These are phyloP conservation scores for Tragelaphus strepsiceros DNA, from an alignment of 2,113 vertebrate species.

Conservation along the genomic window DNA sequence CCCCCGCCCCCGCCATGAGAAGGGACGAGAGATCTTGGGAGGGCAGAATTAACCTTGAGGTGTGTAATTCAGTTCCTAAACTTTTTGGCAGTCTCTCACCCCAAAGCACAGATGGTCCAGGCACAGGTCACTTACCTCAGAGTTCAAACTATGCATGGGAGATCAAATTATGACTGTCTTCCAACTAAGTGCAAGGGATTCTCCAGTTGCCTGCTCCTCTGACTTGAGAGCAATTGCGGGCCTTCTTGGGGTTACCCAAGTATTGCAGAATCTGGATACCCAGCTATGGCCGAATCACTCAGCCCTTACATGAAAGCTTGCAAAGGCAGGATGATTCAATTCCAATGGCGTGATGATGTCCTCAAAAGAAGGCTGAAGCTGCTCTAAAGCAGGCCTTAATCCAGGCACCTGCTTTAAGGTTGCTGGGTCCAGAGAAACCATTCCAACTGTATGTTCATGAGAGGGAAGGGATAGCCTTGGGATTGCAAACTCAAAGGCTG, in stretches of 20 bases:
- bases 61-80: neutral
- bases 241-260: neutral
- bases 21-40: neutral
- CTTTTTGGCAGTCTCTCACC: neutral
- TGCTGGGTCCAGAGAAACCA: neutral
- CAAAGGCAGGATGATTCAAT: neutral
- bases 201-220: neutral
- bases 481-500: neutral
- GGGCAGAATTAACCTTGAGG: neutral
- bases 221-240: neutral
- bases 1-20: neutral
- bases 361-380: neutral
- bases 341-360: neutral
- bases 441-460: neutral
- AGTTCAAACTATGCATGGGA: neutral
- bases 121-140: neutral
- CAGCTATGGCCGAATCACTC: neutral
- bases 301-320: neutral
- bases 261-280: neutral
- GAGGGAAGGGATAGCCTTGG: neutral
- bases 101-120: neutral
- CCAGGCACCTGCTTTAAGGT: neutral
- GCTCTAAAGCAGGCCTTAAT: neutral
- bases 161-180: neutral
- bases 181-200: neutral